Base-by-base conservation (phyloP, 2,797 vertebrate genomes). In the Sebastes oblongus region DNA sequence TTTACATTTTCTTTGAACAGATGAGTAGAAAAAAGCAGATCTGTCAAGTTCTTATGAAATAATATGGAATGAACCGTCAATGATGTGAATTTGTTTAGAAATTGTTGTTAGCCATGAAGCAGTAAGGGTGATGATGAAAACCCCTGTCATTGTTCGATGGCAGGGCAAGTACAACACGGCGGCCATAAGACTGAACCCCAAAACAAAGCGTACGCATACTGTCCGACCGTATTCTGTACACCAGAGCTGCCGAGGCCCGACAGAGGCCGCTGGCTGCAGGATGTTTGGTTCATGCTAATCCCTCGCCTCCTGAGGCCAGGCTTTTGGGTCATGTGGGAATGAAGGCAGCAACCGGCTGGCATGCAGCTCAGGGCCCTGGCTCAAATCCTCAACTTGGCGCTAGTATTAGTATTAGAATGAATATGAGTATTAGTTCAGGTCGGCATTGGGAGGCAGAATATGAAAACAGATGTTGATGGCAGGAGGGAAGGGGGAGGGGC, bases 391-490 rank as follows among this genome's bases (percentile, higher is more conserved):
- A 87, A 91, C 89, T 93, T 90, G 91, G 89, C 85, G 78, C 89
- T 85, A 81, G 92, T 91, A 94, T 92, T 91, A 93, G 92, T 92
- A 91, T 91, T 91, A 93, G 92, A 92, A 93, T 86, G 89, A 93
- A 91, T 94, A 93, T 93, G 90, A 94, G 91, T 93, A 93, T 94
- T 94, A 93, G 91, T 91, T 93, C 81, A 88, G 89, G 87, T 88
- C 75, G 60, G 92, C 93, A 90, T 94, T 93, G 92, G 93, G 85
- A 94, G 93, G 93, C 92, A 92, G 94, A 94, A 94, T 94, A 92
- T 92, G 90, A 93, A 94, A 95, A 92, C 94, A 95, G 93, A 94
- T 95, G 93, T 94, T 93, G 92, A 93, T 77, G 82, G 82, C 90
- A 89, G 91, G 80, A 87, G 86, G 91, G 90, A 90, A 85, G 88